Conservation (phyloP, 2,797 vertebrate species). For the Gambelia wislizenii region DNA sequence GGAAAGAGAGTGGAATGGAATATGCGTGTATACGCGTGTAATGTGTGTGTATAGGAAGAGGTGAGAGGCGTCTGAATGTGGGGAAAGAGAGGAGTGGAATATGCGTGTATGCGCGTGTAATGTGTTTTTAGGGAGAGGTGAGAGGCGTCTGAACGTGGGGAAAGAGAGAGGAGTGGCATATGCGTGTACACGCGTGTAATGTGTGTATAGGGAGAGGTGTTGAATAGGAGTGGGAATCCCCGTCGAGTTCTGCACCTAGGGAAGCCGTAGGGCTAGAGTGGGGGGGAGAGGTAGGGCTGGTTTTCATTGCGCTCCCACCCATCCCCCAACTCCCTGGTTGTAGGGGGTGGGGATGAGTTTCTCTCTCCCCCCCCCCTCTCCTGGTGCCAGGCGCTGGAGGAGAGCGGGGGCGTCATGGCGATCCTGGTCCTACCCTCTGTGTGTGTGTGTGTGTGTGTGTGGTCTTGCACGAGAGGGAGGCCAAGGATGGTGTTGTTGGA, state of each 20-base stretch:
- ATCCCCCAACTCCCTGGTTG: slow-evolving; percentile 5
- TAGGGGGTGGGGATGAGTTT: background rate
- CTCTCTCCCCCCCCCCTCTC: too few relatives aligned
- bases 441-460: background rate
- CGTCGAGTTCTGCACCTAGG: background rate
- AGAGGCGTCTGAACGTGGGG: background rate
- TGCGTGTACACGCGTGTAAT: too few relatives aligned
- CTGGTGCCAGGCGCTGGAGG: background rate
- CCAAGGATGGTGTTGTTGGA: background rate
- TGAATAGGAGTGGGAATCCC: background rate
- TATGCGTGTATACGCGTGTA: too few relatives aligned
- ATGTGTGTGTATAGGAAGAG: too few relatives aligned
- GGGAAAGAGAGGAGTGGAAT: background rate
- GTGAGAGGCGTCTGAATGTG: too few relatives aligned
- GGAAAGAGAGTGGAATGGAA: background rate
- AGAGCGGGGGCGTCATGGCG: slow-evolving; percentile 13
- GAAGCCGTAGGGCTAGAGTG: background rate
- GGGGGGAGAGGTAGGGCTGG: background rate
- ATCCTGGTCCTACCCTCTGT: background rate
- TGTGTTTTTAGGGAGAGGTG: background rate
- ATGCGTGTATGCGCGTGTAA: too few relatives aligned
- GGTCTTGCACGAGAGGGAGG: background rate
- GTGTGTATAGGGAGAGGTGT: background rate
- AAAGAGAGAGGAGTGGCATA: background rate
- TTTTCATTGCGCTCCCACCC: slow-evolving; percentile 12